Percentiles rank a stretch among this genome's conserved stretches.
Evolutionary conservation across 2,113 vertebrate species (phyloP).

Genomic region (Sinocyclocheilus grahami): DNA sequence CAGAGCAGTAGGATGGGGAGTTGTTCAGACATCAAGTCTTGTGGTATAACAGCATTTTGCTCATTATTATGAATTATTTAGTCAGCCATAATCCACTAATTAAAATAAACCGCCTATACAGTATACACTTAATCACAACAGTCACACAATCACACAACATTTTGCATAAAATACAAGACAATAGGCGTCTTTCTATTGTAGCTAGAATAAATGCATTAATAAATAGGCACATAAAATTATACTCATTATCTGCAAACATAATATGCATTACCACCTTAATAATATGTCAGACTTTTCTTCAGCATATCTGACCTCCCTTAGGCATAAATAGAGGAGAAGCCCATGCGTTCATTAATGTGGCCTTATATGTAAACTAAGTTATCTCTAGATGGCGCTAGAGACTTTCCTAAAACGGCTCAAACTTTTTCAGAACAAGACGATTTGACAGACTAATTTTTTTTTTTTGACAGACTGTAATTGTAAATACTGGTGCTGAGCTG

Average conservation of each 20-base stretch:
- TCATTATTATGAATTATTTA: background rate
- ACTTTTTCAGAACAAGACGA: background rate
- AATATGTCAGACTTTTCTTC: background rate
- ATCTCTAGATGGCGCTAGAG: slow-evolving; percentile 43
- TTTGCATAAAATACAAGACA: no score
- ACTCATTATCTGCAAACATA: background rate
- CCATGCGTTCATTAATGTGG: background rate
- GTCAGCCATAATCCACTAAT: background rate
- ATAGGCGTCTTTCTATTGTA: background rate
- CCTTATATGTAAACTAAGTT: background rate
- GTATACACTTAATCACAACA: background rate
- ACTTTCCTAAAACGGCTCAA: background rate
- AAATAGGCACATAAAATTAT: background rate
- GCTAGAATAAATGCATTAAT: background rate
- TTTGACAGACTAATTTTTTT: background rate
- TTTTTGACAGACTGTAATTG: background rate
- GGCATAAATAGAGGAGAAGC: no score
- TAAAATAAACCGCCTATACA: background rate
- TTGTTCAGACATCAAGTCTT: no score
- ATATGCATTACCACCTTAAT: background rate
- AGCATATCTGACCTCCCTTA: no score
- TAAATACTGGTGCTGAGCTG: background rate
- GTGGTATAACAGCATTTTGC: no score
- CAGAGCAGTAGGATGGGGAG: no score
- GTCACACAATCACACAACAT: background rate